These are phyloP conservation scores for Carcina quercana DNA, from an alignment of 2,888 invertebrate species.

Conservation along the genomic window DNA sequence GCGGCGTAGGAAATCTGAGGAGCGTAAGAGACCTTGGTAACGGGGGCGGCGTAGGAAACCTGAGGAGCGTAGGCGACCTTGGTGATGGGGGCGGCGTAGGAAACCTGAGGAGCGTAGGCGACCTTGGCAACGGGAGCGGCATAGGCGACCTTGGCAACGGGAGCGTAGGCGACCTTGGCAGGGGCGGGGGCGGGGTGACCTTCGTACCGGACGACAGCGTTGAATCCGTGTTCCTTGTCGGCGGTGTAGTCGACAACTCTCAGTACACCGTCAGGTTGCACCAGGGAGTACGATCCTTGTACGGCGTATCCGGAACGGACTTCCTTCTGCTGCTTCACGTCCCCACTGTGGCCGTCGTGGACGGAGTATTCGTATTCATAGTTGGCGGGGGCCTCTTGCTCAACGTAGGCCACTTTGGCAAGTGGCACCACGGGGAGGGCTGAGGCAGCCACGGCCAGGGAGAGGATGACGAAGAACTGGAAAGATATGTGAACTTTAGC, in stretches of 20 bases:
- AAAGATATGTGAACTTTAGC: too few species aligned
- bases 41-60: conserved; percentile 19
- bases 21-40: conserved; percentile 24
- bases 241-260: conserved; percentile 63
- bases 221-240: conserved; percentile 39
- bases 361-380: conserved; percentile 63
- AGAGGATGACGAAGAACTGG: conserved; percentile 43
- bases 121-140: conserved; percentile 22
- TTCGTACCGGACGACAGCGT: conserved; percentile 32
- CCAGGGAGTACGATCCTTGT: conserved; percentile 61
- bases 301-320: conserved; percentile 54
- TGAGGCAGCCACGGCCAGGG: conserved; percentile 37
- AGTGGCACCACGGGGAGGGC: conserved; percentile 32
- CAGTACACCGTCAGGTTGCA: conserved; percentile 60
- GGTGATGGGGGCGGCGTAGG: conserved; percentile 34
- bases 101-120: conserved; percentile 20
- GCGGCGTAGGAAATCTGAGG: conserved; percentile 25
- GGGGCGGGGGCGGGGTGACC: conserved; percentile 26
- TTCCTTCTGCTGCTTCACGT: conserved; percentile 64
- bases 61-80: conserved; percentile 25
- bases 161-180: conserved; percentile 18
- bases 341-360: conserved; percentile 55
- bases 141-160: conserved; percentile 24
- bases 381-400: conserved; percentile 45
- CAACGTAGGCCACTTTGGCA: conserved; percentile 28